These are phyloP conservation scores for Scaptomyza cyrtandrae DNA, from an alignment of 2,888 invertebrate genomes.

Conservation along the genomic window DNA sequence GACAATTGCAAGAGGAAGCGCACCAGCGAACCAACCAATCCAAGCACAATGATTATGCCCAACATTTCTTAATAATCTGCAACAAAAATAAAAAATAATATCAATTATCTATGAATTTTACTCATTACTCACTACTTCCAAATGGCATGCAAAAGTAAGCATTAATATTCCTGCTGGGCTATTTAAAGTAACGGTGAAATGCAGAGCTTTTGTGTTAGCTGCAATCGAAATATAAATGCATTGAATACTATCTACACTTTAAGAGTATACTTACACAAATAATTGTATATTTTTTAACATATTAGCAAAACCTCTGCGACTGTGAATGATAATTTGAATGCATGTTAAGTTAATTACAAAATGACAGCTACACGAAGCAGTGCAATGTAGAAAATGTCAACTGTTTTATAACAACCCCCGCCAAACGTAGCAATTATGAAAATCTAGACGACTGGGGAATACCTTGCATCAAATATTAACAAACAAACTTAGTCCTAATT, in stretches of 20 bases:
- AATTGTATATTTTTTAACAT: conserved; percentile 2
- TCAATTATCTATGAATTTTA: not conserved
- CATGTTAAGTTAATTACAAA: conserved; percentile 5
- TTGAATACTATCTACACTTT: not conserved
- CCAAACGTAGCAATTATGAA: not conserved
- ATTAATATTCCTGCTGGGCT: not conserved
- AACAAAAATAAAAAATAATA: not conserved
- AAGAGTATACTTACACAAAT: not conserved
- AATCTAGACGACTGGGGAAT: conserved; percentile 3
- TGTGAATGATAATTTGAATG: not conserved
- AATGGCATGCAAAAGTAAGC: not conserved
- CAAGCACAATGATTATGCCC: conserved; percentile 14
- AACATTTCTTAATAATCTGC: conserved; percentile 31
- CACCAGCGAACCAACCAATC: conserved; percentile 35
- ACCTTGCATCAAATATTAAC: conserved; percentile 14
- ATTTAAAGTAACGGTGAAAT: not conserved
- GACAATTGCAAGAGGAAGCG: conserved; percentile 30
- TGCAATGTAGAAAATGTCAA: conserved; percentile 9
- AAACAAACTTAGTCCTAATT: not conserved
- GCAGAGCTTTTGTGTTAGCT: no score
- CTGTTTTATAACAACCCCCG: conserved; percentile 45
- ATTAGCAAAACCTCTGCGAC: conserved; percentile 4
- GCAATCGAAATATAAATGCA: not conserved
- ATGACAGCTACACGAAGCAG: not conserved
- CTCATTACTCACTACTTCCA: not conserved